A percentile compares a stretch with the other conserved stretches of the same genome.
Evolutionary conservation across 2,888 invertebrate species (phyloP).

Genomic region (Drosophila nigricruria): DNA sequence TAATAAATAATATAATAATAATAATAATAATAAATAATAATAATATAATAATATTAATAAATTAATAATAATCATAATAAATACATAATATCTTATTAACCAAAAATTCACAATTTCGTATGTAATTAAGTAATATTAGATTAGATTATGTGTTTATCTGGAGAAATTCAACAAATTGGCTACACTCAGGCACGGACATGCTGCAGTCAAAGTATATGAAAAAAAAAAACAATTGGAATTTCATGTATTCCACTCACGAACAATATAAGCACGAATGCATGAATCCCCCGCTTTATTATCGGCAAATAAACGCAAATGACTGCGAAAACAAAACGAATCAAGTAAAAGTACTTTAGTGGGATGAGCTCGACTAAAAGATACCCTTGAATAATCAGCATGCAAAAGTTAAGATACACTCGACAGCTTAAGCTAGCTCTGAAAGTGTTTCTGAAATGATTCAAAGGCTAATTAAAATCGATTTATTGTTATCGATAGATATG

Average conservation of each 20-base stretch:
- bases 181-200: background rate
- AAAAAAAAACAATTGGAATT: constrained; percentile 2
- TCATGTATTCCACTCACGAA: constrained; percentile 17
- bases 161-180: constrained; percentile 2
- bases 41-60: too few relatives aligned
- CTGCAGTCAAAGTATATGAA: background rate
- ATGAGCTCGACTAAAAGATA: background rate
- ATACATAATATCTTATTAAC: background rate
- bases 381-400: background rate
- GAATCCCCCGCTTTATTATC: background rate
- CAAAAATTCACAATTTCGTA: background rate
- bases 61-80: background rate
- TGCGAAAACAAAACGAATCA: constrained; percentile 3
- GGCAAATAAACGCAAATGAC: constrained; percentile 15
- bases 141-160: constrained; percentile 4
- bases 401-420: background rate
- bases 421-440: background rate
- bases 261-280: constrained; percentile 17
- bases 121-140: background rate
- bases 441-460: too few relatives aligned
- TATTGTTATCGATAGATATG: background rate
- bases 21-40: too few relatives aligned
- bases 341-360: constrained; percentile 1
- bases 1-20: background rate
- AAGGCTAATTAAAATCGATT: background rate